Base-by-base conservation (phyloP, 2,797 vertebrate genomes). In the Macropodus opercularis region DNA sequence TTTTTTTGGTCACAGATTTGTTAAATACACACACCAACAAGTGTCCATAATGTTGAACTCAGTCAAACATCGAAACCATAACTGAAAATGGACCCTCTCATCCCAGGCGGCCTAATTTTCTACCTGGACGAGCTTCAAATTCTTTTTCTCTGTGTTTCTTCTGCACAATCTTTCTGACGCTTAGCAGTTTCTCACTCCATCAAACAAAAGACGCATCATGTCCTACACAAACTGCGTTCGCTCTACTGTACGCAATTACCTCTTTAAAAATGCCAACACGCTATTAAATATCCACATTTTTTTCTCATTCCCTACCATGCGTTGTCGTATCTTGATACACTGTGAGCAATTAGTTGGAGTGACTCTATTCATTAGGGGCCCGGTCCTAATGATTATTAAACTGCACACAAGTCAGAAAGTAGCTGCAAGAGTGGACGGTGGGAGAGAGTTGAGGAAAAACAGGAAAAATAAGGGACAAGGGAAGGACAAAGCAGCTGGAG, bases 361-460 rank as follows among this genome's bases (percentile, higher is more conserved):
- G 90, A 90, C 85, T 92, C 90, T 86, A 92, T 92, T 92, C 85
- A 92, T 90, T 89, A 89, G 75, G 77, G 80, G 70, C 73, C 69
- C 63, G 24, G 64, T 89, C 83, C 84, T 90, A 88, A 91, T 89
- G 87, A 91, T 89, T 90, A 91, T 91, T 91, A 91, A 91, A 91
- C 83, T 87, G 81, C 77, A 73, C 79, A 85, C 80, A 85, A 86
- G 79, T 89, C 80, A 84, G 83, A 79, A 61, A 79, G 84, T 84
- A 87, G 90, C 86, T 78, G 65, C 69, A 38, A 83, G 83, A 77
- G 65, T 70, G 69, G 57, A 36, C 34, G 49, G 58, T 31, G 66
- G 62, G 56, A 62, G 59, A 72, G 77, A 70, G 49, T 24, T 49
- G 72, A 47, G 51, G 3, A 56, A 49, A 40, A 60, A 55, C 39